Conservation (phyloP, 2,113 vertebrate genomes). For the Pollachius pollachius region DNA sequence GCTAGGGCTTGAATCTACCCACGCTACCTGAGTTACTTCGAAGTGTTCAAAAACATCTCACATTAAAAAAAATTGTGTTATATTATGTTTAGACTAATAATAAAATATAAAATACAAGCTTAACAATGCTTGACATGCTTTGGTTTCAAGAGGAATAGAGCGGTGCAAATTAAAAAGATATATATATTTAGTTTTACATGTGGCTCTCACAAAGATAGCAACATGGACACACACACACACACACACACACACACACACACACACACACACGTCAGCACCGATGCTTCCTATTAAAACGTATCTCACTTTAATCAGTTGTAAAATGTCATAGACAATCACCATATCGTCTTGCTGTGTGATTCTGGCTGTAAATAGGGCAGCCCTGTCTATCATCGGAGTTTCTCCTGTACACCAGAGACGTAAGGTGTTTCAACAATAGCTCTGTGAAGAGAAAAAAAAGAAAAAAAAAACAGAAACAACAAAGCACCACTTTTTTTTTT, state of each 20-base stretch:
- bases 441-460: conserved; percentile 35
- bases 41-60: no score
- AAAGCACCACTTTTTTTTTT: conserved; percentile 49
- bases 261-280: conserved; percentile 25
- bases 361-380: conserved; percentile 80
- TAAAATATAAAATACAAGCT: conserved; percentile 12
- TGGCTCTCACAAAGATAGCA: no score
- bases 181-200: conserved; percentile 10
- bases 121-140: neutral
- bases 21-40: no score
- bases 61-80: neutral
- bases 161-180: conserved; percentile 31
- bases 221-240: neutral
- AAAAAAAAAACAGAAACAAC: conserved; percentile 56
- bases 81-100: neutral
- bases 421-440: conserved; percentile 82
- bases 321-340: conserved; percentile 76
- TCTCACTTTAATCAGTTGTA: conserved; percentile 76
- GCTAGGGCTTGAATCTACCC: no score
- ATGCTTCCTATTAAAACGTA: conserved; percentile 68
- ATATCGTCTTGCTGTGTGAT: conserved; percentile 68
- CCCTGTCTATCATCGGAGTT: conserved; percentile 75
- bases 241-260: conserved; percentile 43
- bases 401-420: conserved; percentile 74
- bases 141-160: conserved; percentile 36